Conservation (phyloP, 2,888 invertebrate species). For the Limnephilus rhombicus region DNA sequence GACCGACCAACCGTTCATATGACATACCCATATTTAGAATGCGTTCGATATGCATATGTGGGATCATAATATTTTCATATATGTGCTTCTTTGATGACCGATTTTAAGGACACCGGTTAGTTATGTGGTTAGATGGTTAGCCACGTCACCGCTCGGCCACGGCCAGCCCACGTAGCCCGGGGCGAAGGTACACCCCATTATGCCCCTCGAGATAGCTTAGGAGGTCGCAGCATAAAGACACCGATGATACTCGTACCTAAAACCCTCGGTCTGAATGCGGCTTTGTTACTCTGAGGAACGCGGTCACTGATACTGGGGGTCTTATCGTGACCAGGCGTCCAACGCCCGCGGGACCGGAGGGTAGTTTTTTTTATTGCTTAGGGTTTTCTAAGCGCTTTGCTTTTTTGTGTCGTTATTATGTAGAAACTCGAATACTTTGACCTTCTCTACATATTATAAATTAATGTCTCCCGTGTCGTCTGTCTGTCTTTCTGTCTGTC, state of each 20-base stretch:
- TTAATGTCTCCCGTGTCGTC: no score
- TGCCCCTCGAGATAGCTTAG: constrained; percentile 28
- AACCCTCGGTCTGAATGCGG: constrained; percentile 10
- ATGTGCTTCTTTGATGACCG: neutral
- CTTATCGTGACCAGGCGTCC: constrained; percentile 32
- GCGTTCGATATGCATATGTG: no score
- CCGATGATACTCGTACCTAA: neutral
- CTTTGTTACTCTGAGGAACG: no score
- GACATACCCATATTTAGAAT: no score
- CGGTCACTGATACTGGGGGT: neutral
- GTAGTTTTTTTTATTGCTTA: neutral
- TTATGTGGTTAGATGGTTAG: neutral
- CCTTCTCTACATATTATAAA: no score
- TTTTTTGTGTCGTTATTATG: neutral
- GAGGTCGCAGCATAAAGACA: neutral
- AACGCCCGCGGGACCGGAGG: neutral
- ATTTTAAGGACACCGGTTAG: neutral
- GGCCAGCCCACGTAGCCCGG: constrained; percentile 3
- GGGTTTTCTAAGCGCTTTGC: neutral
- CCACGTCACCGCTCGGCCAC: neutral
- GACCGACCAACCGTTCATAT: no score
- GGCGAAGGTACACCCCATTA: constrained; percentile 23
- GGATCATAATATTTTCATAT: no score
- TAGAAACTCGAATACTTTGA: neutral
- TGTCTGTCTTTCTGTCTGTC: no score